Evolutionary conservation across 92 coral and sea anemone genomes (phyloP).

Genomic region (Meandrina meandrites): DNA sequence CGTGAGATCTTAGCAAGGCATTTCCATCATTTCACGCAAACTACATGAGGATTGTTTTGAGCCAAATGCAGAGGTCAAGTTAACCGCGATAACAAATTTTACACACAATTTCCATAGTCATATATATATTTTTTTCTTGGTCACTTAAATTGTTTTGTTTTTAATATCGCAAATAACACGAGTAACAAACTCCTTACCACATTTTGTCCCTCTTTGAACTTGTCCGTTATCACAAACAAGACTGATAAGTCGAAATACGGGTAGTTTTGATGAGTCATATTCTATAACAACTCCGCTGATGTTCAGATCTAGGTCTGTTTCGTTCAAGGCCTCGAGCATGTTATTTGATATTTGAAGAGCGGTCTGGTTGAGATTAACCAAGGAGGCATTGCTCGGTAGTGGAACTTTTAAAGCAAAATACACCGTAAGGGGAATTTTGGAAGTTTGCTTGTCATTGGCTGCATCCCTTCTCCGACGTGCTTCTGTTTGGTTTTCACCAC

Average conservation of each 20-base stretch:
- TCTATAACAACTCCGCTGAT: slow-evolving; percentile 42
- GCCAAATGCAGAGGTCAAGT: too few species aligned
- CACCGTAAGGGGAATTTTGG: slow-evolving; percentile 13
- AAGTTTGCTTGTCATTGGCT: background rate
- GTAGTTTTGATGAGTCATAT: slow-evolving; percentile 26
- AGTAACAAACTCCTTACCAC: slow-evolving; percentile 51
- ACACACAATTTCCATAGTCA: too few species aligned
- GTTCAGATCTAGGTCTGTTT: slow-evolving; percentile 41
- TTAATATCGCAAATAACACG: too few species aligned
- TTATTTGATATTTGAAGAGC: slow-evolving; percentile 16
- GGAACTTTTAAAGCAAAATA: slow-evolving; percentile 22
- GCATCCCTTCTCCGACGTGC: slow-evolving; percentile 29
- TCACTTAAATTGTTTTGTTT: too few species aligned
- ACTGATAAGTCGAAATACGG: slow-evolving; percentile 21
- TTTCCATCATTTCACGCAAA: too few species aligned
- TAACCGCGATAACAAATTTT: too few species aligned
- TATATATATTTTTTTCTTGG: too few species aligned
- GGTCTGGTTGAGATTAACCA: slow-evolving; percentile 40
- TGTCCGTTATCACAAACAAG: slow-evolving; percentile 45
- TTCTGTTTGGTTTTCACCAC: slow-evolving; percentile 16
- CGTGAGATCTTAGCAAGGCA: too few species aligned
- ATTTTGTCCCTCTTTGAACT: slow-evolving; percentile 47
- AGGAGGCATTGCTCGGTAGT: background rate
- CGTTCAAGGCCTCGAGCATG: slow-evolving; percentile 37
- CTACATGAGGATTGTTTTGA: too few species aligned